These are phyloP conservation scores for Sylvietta virens DNA, from an alignment of 2,113 vertebrate species.

Conservation along the genomic window DNA sequence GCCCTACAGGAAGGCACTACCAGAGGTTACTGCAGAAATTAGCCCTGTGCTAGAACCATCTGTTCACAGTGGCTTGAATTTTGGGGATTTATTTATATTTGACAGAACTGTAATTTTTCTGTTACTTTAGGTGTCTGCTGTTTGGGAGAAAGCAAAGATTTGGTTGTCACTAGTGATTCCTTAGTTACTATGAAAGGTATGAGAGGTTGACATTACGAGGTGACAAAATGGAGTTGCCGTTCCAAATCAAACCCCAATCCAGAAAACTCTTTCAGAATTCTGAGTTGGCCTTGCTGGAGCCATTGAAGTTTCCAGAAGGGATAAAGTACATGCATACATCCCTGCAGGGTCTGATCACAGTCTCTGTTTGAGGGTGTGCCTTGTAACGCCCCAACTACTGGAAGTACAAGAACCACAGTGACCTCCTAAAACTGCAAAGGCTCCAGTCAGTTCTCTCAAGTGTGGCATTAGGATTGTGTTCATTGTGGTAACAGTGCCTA, in stretches of 20 bases:
- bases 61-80: neutral
- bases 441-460: neutral
- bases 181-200: neutral
- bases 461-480: neutral
- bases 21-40: neutral
- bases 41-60: neutral
- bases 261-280: neutral
- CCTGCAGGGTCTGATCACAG: neutral
- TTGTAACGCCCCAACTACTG: fast-evolving
- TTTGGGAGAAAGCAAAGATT: neutral
- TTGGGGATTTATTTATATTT: neutral
- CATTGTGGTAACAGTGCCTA: neutral
- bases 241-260: neutral
- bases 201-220: neutral
- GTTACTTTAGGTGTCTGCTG: neutral
- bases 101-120: neutral
- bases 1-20: neutral
- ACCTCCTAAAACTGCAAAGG: neutral
- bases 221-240: neutral
- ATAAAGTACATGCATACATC: fast-evolving
- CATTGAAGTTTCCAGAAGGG: neutral
- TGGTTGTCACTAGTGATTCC: neutral
- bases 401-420: neutral
- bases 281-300: neutral
- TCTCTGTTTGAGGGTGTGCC: neutral